phyloP scores from a whole-genome alignment of 1,140 invertebrate genomes.

The Scaptomyza pallida region DNA sequence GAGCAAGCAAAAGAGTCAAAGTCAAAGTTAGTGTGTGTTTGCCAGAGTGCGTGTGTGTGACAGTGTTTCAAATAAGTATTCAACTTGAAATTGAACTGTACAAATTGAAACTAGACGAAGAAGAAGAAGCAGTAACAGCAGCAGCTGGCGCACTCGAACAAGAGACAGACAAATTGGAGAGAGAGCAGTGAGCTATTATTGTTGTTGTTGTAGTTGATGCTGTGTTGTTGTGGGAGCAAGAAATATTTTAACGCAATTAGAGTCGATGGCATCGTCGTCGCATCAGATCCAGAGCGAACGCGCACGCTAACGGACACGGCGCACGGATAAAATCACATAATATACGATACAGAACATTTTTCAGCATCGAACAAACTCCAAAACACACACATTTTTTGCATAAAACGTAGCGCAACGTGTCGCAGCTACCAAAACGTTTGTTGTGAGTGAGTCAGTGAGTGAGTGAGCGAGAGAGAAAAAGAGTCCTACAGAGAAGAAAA shows the following conservation, averaged over 20 bases:
- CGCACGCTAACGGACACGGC: conserved; percentile 76
- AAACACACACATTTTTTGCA: conserved; percentile 16
- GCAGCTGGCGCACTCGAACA: conserved; percentile 24
- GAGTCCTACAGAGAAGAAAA: conserved; percentile 9
- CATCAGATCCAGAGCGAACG: conserved; percentile 75
- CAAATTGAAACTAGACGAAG: conserved; percentile 64
- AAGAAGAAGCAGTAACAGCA: conserved; percentile 49
- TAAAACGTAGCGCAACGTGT: conserved; percentile 19
- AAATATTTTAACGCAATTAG: conserved; percentile 82
- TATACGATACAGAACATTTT: conserved; percentile 21
- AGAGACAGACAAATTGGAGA: conserved; percentile 72
- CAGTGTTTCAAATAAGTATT: conserved; percentile 60
- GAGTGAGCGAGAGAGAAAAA: conserved; percentile 30
- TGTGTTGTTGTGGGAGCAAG: conserved; percentile 71
- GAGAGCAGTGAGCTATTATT: conserved; percentile 52
- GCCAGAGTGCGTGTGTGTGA: conserved; percentile 24
- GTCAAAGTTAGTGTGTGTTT: conserved; percentile 36
- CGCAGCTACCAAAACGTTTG: background rate
- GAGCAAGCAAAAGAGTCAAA: conserved; percentile 44
- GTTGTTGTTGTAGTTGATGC: conserved; percentile 22
- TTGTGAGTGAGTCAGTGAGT: background rate
- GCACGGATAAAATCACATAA: conserved; percentile 65
- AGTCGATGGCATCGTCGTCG: conserved; percentile 54
- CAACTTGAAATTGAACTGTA: conserved; percentile 79
- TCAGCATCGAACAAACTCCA: background rate